These are phyloP conservation scores for Drosophila siamana DNA, from an alignment of 2,888 invertebrate genomes.

Conservation along the genomic window DNA sequence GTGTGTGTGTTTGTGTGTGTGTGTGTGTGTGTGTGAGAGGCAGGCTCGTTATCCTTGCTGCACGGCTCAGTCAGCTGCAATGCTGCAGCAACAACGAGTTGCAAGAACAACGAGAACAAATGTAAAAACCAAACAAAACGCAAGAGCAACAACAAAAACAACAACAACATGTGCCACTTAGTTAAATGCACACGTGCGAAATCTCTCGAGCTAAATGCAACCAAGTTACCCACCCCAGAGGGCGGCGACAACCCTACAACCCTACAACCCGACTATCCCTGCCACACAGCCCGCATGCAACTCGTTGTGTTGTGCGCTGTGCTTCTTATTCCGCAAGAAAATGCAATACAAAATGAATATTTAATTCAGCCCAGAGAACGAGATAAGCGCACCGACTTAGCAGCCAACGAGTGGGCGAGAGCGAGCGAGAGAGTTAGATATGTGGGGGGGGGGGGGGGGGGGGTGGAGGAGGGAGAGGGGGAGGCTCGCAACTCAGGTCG, in stretches of 20 bases:
- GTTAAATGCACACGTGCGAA: constrained; percentile 80
- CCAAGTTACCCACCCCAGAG: constrained; percentile 24
- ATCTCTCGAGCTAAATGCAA: constrained; percentile 79
- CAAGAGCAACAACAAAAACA: constrained; percentile 12
- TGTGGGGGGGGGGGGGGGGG: background rate
- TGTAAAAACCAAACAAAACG: constrained; percentile 11
- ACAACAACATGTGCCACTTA: constrained; percentile 61
- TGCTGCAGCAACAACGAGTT: constrained; percentile 27
- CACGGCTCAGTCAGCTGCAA: constrained; percentile 13
- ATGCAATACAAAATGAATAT: constrained; percentile 79
- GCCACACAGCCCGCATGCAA: constrained; percentile 19
- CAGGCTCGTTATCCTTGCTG: constrained; percentile 7
- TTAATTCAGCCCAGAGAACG: constrained; percentile 53
- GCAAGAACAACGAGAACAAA: constrained; percentile 15
- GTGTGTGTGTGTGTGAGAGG: constrained; percentile 14
- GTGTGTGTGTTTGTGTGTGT: too few species aligned
- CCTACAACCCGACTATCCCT: constrained; percentile 1
- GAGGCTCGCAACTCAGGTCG: background rate
- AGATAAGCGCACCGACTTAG: background rate
- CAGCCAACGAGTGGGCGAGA: background rate
- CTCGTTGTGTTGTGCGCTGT: background rate
- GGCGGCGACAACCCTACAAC: constrained; percentile 13
- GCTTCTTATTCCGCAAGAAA: constrained; percentile 51
- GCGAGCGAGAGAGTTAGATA: background rate
- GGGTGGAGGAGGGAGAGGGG: too few species aligned